Evolutionary conservation across 2,113 vertebrate species (phyloP).

Genomic region (Corapipo altera): DNA sequence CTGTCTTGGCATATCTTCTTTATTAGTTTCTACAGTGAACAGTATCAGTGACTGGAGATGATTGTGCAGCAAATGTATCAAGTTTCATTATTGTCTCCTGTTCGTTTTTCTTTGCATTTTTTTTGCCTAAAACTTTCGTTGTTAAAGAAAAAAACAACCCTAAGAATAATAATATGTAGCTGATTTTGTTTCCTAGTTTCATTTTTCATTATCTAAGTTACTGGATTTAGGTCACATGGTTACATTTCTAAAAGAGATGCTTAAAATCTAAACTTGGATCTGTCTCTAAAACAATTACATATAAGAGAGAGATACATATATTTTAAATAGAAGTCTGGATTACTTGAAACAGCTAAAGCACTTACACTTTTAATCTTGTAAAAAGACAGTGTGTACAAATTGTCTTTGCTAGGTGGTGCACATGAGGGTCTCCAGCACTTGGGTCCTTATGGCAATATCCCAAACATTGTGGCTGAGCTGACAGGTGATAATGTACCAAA

Average conservation of each 20-base stretch:
- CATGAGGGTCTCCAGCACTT: constrained; percentile 97
- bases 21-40: background rate
- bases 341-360: background rate
- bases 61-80: background rate
- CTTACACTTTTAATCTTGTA: background rate
- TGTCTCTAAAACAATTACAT: background rate
- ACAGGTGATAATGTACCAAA: constrained; percentile 95
- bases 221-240: background rate
- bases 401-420: constrained; percentile 84
- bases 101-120: background rate
- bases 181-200: background rate
- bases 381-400: background rate
- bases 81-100: background rate
- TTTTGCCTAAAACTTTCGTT: background rate
- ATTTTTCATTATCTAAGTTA: background rate
- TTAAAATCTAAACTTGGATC: background rate
- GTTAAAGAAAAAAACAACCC: background rate
- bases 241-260: background rate
- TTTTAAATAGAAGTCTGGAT: background rate
- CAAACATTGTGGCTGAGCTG: constrained; percentile 95
- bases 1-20: background rate
- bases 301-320: background rate
- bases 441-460: constrained; percentile 97
- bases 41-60: background rate
- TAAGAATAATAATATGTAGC: background rate